Conservation (phyloP, 2,888 invertebrate genomes). For the Parnassius glacialis region DNA sequence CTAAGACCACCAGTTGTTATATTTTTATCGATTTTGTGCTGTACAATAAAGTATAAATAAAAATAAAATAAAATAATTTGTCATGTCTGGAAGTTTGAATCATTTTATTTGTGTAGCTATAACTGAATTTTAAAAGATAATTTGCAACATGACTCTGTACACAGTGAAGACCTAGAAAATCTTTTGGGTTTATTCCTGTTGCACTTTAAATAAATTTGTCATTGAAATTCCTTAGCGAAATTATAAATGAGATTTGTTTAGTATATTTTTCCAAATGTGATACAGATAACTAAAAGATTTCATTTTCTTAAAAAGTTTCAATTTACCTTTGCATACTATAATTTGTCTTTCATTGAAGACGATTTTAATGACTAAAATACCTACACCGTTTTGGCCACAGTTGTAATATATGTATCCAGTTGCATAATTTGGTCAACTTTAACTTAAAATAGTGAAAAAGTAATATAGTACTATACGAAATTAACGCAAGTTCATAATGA, state of each 20-base stretch:
- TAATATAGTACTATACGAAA: slow-evolving; percentile 71
- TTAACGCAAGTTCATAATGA: slow-evolving; percentile 77
- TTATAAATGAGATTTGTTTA: slow-evolving; percentile 9
- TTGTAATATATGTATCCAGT: slow-evolving; percentile 34
- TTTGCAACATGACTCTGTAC: neutral
- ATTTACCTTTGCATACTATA: neutral
- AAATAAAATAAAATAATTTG: too few species aligned
- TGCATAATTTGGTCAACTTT: slow-evolving; percentile 41
- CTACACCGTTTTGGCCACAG: neutral
- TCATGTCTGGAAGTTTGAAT: too few species aligned
- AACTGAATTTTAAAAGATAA: too few species aligned
- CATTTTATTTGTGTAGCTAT: too few species aligned
- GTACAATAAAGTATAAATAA: too few species aligned
- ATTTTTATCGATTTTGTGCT: too few species aligned
- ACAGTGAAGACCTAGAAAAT: neutral
- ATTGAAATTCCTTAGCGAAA: slow-evolving; percentile 5
- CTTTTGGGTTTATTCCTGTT: neutral
- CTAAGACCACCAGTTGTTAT: too few species aligned
- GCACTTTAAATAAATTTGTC: slow-evolving; percentile 4
- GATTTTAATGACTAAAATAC: neutral
- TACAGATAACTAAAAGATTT: slow-evolving; percentile 5
- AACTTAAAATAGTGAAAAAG: slow-evolving; percentile 71
- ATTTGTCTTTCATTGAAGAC: too few species aligned
- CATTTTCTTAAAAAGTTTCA: slow-evolving; percentile 31
- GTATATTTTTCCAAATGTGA: slow-evolving; percentile 9